Base-by-base conservation (phyloP, 2,113 vertebrate genomes). In the Larimichthys polyactis region DNA sequence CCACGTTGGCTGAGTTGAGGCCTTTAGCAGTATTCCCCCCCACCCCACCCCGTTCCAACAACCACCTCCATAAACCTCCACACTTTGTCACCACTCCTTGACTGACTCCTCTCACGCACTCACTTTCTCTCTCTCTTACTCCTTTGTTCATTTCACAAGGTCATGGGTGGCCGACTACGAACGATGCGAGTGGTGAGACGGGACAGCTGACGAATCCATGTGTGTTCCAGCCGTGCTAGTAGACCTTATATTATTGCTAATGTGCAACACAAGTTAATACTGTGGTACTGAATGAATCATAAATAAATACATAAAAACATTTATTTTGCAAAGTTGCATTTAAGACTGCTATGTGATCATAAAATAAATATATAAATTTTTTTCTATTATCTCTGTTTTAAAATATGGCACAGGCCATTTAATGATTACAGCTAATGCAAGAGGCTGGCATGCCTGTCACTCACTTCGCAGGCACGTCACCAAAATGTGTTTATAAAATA, bases 1-100 rank as follows among this genome's bases (percentile, higher is more conserved):
- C 94, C 84, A 91, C 81, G 71, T 88, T 85, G 86, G 84, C 84
- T 92, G 85, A 90, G 81, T 91, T 94, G 94, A 94, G 92, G 91
- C 79, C 86, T 88, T 91, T 90, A 90, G 69, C 81, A 87, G 86
- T 63, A n/a, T 2, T 43, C 51, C 64, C 71, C 64, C 12, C 43
- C 43, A 44, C n/a, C n/a, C 32, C 44, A 11, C 48, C 27, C 49
- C 36, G 62, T 60, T 58, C 44, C 52, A 58, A 19, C 58, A 27
- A 64, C 88, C 40, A 76, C 82, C 70, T 82, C 75, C 12, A 59
- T 71, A 68, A 81, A 90, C 87, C 92, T 91, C 90, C 71, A 72
- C 83, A 76, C 75, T 88, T 81, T 40, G 51, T 78, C 77, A 79
- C 75, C 86, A 81, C 85, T 87, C 71, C 78, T 83, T 60, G 46